phyloP scores from a whole-genome alignment of 2,113 vertebrate species.

The Sinocyclocheilus anophthalmus region DNA sequence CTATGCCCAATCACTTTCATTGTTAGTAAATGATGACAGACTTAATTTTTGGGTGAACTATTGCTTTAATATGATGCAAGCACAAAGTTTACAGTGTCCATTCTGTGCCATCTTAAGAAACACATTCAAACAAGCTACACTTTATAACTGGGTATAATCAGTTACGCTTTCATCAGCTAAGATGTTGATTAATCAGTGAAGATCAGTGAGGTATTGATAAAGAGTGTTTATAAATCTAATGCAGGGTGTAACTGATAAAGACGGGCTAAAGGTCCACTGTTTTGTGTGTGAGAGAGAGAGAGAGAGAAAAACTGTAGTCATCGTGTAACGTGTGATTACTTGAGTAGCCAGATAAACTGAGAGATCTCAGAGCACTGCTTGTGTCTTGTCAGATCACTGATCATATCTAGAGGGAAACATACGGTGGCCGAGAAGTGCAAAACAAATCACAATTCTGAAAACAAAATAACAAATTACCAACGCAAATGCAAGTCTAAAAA shows the following conservation, averaged over 20 bases:
- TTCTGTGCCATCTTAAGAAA: not conserved
- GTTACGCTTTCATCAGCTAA: not conserved
- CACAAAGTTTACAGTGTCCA: not conserved
- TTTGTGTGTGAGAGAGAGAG: not conserved
- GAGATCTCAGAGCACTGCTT: not conserved
- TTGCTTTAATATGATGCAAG: not conserved
- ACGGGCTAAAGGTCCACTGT: not conserved
- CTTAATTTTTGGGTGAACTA: not conserved
- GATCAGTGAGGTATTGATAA: conserved; percentile 18
- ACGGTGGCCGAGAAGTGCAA: too few relatives aligned
- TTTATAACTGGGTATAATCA: not conserved
- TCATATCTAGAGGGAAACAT: not conserved
- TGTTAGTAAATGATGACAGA: not conserved
- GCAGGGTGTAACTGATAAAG: conserved; percentile 9
- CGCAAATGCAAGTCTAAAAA: too few relatives aligned
- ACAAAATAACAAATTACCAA: too few relatives aligned
- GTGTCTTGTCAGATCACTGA: not conserved
- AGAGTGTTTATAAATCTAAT: not conserved
- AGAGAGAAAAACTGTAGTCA: not conserved
- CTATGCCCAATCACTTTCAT: too few relatives aligned
- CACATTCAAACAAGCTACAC: not conserved
- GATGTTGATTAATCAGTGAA: conserved; percentile 2
- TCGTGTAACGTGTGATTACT: conserved; percentile 21
- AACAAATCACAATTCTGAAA: too few relatives aligned
- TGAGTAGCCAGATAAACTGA: not conserved